phyloP scores from a whole-genome alignment of 2,113 vertebrate genomes.

The Orthochromis malagaraziensis region DNA sequence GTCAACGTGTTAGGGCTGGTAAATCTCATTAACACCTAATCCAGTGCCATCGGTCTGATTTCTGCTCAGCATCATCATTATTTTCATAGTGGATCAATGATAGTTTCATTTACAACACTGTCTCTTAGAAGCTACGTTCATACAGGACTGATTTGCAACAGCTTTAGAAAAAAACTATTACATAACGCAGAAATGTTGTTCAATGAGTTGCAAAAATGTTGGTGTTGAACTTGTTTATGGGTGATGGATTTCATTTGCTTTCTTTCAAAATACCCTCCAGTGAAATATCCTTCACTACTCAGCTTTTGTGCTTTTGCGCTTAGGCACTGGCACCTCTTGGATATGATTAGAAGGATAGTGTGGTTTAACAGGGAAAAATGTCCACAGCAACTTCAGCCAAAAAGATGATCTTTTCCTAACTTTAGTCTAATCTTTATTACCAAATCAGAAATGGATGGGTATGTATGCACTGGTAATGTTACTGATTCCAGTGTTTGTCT shows the following conservation, averaged over 20 bases:
- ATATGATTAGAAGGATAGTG: background rate
- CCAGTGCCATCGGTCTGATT: background rate
- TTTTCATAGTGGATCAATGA: background rate
- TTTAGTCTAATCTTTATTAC: background rate
- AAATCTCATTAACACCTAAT: conserved; percentile 51
- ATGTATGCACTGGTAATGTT: background rate
- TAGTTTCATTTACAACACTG: background rate
- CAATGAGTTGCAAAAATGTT: background rate
- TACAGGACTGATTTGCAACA: background rate
- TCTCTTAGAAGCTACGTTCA: background rate
- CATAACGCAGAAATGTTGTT: background rate
- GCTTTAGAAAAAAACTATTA: background rate
- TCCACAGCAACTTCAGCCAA: background rate
- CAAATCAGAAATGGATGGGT: background rate
- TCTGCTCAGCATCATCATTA: background rate
- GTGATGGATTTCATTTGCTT: background rate
- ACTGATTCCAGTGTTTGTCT: background rate
- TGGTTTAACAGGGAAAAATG: background rate
- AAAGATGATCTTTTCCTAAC: background rate
- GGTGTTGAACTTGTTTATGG: background rate
- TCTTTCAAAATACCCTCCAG: background rate
- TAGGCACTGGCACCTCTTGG: background rate
- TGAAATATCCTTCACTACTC: background rate
- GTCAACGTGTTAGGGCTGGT: conserved; percentile 37
- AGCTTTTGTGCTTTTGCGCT: background rate